A percentile compares a stretch with the other conserved stretches of the same genome.
These are phyloP conservation scores for Aythya fuligula DNA, from an alignment of 2,797 vertebrate genomes.

Conservation along the genomic window DNA sequence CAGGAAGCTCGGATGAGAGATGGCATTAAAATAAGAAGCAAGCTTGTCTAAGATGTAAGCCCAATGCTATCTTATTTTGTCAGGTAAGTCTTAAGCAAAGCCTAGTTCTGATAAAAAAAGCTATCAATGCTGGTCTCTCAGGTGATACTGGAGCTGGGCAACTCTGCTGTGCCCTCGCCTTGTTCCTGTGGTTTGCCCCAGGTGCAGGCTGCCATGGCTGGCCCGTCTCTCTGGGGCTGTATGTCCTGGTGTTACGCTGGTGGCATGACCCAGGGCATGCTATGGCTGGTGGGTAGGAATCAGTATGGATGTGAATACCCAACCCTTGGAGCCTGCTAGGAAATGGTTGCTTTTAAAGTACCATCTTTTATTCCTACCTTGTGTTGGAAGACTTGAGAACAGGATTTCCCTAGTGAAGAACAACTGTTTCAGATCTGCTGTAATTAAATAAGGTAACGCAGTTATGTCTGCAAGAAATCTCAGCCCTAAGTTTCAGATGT, in stretches of 20 bases:
- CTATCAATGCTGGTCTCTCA: rapidly evolving
- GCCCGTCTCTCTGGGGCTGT: too few relatives aligned
- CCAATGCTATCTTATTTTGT: neutral
- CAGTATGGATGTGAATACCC: neutral
- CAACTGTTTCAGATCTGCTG: neutral
- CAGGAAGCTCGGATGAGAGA: neutral
- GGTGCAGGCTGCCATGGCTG: neutral
- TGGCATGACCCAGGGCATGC: neutral
- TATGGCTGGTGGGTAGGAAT: neutral
- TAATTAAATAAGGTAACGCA: neutral
- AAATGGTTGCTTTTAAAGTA: neutral
- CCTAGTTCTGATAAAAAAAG: neutral
- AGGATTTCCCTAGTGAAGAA: neutral
- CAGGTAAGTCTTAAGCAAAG: neutral
- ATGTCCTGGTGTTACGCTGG: neutral
- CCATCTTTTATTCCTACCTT: neutral
- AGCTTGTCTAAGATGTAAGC: neutral
- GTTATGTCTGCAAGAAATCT: neutral
- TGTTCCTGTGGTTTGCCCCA: neutral
- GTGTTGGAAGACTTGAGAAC: neutral
- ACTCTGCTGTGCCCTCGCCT: rapidly evolving
- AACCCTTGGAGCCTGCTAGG: neutral
- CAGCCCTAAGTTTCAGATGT: neutral
- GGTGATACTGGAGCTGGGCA: rapidly evolving
- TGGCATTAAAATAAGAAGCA: neutral